phyloP scores from a whole-genome alignment of 2,113 vertebrate genomes.

The Fregetta grallaria region DNA sequence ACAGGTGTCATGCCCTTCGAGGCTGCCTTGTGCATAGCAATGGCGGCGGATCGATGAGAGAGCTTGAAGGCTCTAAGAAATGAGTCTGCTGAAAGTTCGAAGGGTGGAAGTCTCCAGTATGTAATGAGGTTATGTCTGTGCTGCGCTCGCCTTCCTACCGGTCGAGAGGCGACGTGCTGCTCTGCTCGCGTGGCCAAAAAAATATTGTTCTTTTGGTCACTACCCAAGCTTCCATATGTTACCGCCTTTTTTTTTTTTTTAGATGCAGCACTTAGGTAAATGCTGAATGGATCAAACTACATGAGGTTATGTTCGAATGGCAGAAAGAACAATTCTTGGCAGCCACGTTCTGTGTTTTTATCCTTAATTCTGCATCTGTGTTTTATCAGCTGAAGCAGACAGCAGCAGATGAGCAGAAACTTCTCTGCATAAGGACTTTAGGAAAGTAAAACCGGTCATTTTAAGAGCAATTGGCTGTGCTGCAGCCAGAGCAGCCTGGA shows the following conservation, averaged over 20 bases:
- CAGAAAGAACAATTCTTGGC: constrained; percentile 67
- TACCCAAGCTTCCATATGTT: constrained; percentile 60
- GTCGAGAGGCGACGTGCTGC: background rate
- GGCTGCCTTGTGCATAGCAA: constrained; percentile 55
- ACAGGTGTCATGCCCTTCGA: constrained; percentile 44
- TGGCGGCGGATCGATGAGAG: constrained; percentile 33
- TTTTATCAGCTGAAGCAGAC: constrained; percentile 74
- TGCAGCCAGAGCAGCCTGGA: background rate
- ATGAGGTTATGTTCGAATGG: constrained; percentile 55
- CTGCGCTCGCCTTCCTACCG: background rate
- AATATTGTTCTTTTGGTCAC: constrained; percentile 46
- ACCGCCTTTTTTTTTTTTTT: background rate
- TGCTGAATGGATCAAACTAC: constrained; percentile 44
- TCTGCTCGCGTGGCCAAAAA: constrained; percentile 43
- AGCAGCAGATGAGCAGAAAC: constrained; percentile 66
- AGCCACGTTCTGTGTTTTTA: constrained; percentile 55
- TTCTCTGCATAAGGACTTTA: constrained; percentile 36
- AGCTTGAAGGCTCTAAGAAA: constrained; percentile 69
- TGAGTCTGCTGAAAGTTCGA: constrained; percentile 62
- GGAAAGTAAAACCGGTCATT: constrained; percentile 41
- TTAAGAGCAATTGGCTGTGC: background rate
- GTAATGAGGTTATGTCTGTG: constrained; percentile 68
- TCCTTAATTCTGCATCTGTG: constrained; percentile 70
- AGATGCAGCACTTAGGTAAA: constrained; percentile 45
- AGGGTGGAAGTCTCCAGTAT: constrained; percentile 48